Percentiles rank a stretch among this genome's conserved stretches.
phyloP scores from a whole-genome alignment of 2,888 invertebrate genomes.

The Acrobasis consociella region DNA sequence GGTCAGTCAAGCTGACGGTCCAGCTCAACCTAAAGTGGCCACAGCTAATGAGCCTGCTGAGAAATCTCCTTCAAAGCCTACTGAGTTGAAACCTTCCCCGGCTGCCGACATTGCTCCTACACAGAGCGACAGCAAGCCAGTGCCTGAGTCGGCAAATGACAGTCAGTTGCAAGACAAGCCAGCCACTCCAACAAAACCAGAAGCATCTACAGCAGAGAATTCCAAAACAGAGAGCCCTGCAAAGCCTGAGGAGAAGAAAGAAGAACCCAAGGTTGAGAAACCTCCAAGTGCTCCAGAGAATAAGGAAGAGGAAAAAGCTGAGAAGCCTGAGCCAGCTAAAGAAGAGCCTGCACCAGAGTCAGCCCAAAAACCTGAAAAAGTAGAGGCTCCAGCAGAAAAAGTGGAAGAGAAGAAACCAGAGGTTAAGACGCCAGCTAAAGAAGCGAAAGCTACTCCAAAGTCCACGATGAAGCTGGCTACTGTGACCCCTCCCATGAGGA shows the following conservation, averaged over 20 bases:
- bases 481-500: slow-evolving; percentile 80
- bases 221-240: slow-evolving; percentile 49
- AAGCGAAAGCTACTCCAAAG: slow-evolving; percentile 65
- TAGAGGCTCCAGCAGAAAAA: slow-evolving; percentile 41
- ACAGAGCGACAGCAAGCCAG: slow-evolving; percentile 68
- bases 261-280: slow-evolving; percentile 50
- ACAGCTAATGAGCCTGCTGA: slow-evolving; percentile 68
- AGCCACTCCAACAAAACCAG: slow-evolving; percentile 50
- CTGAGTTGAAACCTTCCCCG: slow-evolving; percentile 64
- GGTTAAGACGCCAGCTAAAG: slow-evolving; percentile 51
- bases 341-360: slow-evolving; percentile 37
- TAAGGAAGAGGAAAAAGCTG: slow-evolving; percentile 44
- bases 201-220: slow-evolving; percentile 47
- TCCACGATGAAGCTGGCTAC: slow-evolving; percentile 81
- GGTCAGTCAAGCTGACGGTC: slow-evolving; percentile 51
- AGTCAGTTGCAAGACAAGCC: slow-evolving; percentile 59
- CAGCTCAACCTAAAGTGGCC: slow-evolving; percentile 63
- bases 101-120: slow-evolving; percentile 69
- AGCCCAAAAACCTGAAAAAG: slow-evolving; percentile 47
- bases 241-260: slow-evolving; percentile 57
- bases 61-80: slow-evolving; percentile 66
- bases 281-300: slow-evolving; percentile 44
- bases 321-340: slow-evolving; percentile 34
- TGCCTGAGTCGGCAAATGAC: slow-evolving; percentile 68
- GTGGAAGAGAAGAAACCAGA: slow-evolving; percentile 56